Evolutionary conservation across 2,797 vertebrate genomes (phyloP), one percentile per base, ranked within the genome.

Genomic region (Atherinosoma microstoma): DNA sequence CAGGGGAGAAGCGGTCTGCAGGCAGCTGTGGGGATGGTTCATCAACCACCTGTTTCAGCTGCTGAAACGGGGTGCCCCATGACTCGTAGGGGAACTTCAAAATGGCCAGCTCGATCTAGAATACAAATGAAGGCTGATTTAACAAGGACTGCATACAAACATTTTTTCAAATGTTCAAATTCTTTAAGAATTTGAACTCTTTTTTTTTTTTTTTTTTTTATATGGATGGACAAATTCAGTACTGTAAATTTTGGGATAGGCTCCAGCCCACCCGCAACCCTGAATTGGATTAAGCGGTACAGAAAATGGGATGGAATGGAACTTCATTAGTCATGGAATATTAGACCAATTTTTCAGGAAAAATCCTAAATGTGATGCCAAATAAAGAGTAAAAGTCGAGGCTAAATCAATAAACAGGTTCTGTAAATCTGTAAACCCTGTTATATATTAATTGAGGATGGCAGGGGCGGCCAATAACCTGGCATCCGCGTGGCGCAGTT

Each of bases 41-140:
- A 60, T 99, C 98, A 64, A 99, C 98, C 93, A 99, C 98, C 93
- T 99, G 98, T 80, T 99, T 99, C 67, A 99, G 97, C 93, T 99
- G 98, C 94, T 99, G 98, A 91, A 99, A 99, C 6, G 98, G 98
- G 0, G 98, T 99, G 0, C 98, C 97, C 98, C 98, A 99, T 0
- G 98, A 98, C 58, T 99, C 98, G 0, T 99, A 99, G 22, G 98
- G 98, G 87, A 99, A 99, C 83, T 96, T 96, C 81, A 99, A 93
- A 89, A 99, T 98, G 82, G 98, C 98, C 94, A 99, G 88, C 87
- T 99, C 98, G 9, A 98, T 98, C 98, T 99, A 76, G 0, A 16
- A 54, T 32, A 22, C 5, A 67, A 29, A 29, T 8, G 45, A 16
- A 59, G 0, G 35, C 15, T 7, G 38, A 66, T 53, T 64, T 30